These are phyloP conservation scores for Rallus crepitans DNA, from an alignment of 2,797 vertebrate species.

Conservation along the genomic window DNA sequence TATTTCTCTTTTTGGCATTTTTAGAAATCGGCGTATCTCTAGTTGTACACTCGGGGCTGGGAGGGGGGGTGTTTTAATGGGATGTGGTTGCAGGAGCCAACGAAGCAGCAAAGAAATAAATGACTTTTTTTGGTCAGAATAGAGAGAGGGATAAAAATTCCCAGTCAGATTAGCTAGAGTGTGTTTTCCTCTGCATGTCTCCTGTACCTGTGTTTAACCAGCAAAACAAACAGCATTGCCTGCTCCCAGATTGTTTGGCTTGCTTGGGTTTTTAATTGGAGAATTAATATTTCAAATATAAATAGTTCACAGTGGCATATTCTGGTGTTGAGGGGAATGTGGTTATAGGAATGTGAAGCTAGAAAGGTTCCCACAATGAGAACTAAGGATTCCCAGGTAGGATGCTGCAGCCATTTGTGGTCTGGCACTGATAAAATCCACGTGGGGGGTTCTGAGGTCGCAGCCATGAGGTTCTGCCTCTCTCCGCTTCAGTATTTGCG, in stretches of 20 bases:
- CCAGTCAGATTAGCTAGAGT: neutral
- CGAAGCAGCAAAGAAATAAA: slow-evolving; percentile 1
- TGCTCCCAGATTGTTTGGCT: neutral
- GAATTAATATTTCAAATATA: neutral
- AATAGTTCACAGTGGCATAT: neutral
- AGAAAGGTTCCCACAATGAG: neutral
- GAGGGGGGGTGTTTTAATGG: neutral
- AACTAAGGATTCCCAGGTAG: neutral
- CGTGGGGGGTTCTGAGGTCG: accelerated
- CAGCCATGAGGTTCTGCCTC: neutral
- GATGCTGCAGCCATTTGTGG: neutral
- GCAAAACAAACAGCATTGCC: neutral
- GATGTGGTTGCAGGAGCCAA: neutral
- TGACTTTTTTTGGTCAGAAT: neutral
- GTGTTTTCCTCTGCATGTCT: neutral
- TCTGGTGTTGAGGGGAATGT: neutral
- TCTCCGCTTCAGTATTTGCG: accelerated
- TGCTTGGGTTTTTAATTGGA: neutral
- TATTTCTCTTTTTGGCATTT: slow-evolving; percentile 31
- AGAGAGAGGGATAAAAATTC: neutral
- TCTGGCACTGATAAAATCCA: neutral
- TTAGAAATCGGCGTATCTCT: neutral
- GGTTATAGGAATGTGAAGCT: neutral
- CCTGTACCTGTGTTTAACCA: neutral
- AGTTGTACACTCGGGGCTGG: neutral